Percentiles rank a stretch among this genome's conserved stretches.
These are phyloP conservation scores for Criorhina ranunculi DNA, from an alignment of 2,888 invertebrate species.

Conservation along the genomic window DNA sequence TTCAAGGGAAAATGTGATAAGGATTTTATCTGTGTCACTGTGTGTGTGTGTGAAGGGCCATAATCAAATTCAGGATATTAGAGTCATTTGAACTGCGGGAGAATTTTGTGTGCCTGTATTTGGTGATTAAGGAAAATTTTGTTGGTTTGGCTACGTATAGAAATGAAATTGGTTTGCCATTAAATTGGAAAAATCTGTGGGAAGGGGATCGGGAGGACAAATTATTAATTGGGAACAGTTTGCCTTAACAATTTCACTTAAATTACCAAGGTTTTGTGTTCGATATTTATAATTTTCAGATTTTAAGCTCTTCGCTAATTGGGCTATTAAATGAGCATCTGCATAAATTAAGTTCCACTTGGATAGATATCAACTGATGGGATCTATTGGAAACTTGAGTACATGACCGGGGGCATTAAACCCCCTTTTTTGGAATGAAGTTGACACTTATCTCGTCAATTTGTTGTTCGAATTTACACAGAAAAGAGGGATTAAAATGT, in stretches of 20 bases:
- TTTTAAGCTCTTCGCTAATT: slow-evolving; percentile 56
- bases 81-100: slow-evolving; percentile 54
- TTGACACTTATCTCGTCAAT: too few species aligned
- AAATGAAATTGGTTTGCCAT: slow-evolving; percentile 72
- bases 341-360: slow-evolving; percentile 37
- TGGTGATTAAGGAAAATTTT: slow-evolving; percentile 62
- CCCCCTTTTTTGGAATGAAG: too few species aligned
- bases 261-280: slow-evolving; percentile 27
- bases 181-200: slow-evolving; percentile 27
- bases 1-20: slow-evolving; percentile 39
- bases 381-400: not conserved
- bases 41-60: slow-evolving; percentile 15
- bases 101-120: slow-evolving; percentile 26
- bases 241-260: slow-evolving; percentile 24
- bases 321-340: slow-evolving; percentile 39
- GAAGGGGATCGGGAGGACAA: not conserved
- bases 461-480: too few species aligned
- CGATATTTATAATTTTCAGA: slow-evolving; percentile 17
- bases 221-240: slow-evolving; percentile 47
- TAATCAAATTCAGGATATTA: slow-evolving; percentile 67
- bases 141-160: slow-evolving; percentile 10
- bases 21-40: slow-evolving; percentile 29
- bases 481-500: too few species aligned
- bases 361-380: not conserved
- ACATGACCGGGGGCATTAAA: not conserved